Evolutionary conservation across 2,113 vertebrate genomes (phyloP).

Genomic region (Heloderma charlesbogerti): DNA sequence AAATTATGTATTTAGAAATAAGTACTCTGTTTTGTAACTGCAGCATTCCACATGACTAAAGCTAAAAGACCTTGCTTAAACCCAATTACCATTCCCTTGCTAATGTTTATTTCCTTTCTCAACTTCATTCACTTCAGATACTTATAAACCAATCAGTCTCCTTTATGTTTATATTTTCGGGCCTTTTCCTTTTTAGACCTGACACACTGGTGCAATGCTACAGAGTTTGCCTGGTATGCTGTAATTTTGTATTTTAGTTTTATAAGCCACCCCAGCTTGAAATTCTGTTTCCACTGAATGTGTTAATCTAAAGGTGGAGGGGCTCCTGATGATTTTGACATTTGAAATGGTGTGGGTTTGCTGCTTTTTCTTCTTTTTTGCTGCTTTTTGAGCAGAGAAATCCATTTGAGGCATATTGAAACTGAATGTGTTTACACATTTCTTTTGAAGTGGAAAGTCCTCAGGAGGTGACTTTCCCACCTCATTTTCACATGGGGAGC

Average conservation of each 20-base stretch:
- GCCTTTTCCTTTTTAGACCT: constrained; percentile 41
- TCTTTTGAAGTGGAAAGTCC: background rate
- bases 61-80: constrained; percentile 64
- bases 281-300: constrained; percentile 19
- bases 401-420: constrained; percentile 9
- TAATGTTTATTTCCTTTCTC: constrained; percentile 61
- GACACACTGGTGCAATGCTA: constrained; percentile 6
- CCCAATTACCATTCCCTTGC: constrained; percentile 44
- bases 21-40: constrained; percentile 31
- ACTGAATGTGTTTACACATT: background rate
- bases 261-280: background rate
- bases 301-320: background rate
- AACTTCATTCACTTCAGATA: constrained; percentile 52
- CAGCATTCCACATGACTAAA: constrained; percentile 57
- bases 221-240: background rate
- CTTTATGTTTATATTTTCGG: constrained; percentile 37
- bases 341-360: constrained; percentile 25
- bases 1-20: constrained; percentile 24
- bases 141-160: constrained; percentile 60
- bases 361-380: background rate
- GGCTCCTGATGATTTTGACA: background rate
- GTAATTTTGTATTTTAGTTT: background rate
- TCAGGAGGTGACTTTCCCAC: background rate
- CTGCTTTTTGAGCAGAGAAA: background rate
- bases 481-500: background rate